Evolutionary conservation across 1,140 invertebrate genomes (phyloP).

Genomic region (Neodiprion virginianus): DNA sequence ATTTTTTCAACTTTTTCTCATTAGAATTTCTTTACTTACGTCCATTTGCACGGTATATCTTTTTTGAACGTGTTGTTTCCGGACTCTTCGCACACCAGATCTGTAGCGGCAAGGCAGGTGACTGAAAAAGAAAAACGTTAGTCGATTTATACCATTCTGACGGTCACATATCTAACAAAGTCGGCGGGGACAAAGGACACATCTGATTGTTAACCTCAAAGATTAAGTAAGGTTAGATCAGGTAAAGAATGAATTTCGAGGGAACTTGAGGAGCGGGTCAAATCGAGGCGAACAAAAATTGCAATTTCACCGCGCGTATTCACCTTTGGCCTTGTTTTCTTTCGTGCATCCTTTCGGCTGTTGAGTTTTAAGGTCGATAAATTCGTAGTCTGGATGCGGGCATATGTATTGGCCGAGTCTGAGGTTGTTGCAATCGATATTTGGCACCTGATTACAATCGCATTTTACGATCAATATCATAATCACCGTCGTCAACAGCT

Average conservation of each 20-base stretch:
- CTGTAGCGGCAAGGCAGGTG: constrained; percentile 80
- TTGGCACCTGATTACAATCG: constrained; percentile 27
- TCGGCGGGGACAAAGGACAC: too few relatives aligned
- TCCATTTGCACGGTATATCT: constrained; percentile 90
- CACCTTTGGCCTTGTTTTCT: constrained; percentile 81
- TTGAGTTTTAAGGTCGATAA: constrained; percentile 90
- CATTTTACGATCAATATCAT: not conserved
- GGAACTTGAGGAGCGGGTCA: too few relatives aligned
- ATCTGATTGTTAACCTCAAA: too few relatives aligned
- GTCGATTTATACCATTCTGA: too few relatives aligned
- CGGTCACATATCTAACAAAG: too few relatives aligned
- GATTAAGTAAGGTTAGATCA: too few relatives aligned
- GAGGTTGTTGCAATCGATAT: constrained; percentile 72
- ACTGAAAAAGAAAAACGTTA: constrained; percentile 65
- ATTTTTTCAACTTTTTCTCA: not conserved
- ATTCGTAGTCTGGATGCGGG: constrained; percentile 76
- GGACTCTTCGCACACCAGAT: constrained; percentile 82
- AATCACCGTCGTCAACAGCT: not conserved
- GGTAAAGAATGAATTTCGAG: too few relatives aligned
- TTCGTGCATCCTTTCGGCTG: constrained; percentile 83
- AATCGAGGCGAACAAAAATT: too few relatives aligned
- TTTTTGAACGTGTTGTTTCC: constrained; percentile 82
- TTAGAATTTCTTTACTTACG: constrained; percentile 70
- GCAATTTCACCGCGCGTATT: too few relatives aligned
- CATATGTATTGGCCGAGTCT: constrained; percentile 87